Evolutionary conservation across 1,140 invertebrate species (phyloP).

Genomic region (Gryllus bimaculatus): DNA sequence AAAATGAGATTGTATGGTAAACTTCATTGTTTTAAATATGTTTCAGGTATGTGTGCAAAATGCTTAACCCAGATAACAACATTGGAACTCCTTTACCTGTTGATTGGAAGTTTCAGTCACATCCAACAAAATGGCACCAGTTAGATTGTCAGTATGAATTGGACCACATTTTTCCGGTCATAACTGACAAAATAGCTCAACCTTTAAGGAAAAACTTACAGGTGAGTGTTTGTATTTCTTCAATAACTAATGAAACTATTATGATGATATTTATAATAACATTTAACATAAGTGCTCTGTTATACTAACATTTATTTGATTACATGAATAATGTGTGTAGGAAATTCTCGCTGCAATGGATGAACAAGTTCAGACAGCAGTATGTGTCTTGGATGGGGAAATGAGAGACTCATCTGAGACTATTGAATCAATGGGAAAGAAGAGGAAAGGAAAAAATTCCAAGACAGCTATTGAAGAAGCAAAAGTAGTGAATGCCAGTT

Average conservation of each 20-base stretch:
- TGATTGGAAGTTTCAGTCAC: constrained; percentile 54
- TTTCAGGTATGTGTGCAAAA: constrained; percentile 34
- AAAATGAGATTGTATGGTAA: too few species aligned
- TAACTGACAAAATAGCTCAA: constrained; percentile 42
- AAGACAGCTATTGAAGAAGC: constrained; percentile 21
- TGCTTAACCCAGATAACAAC: constrained; percentile 24
- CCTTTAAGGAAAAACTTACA: constrained; percentile 55
- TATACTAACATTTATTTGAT: constrained; percentile 21
- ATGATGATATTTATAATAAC: too few species aligned
- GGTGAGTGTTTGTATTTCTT: constrained; percentile 32
- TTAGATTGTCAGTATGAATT: constrained; percentile 60
- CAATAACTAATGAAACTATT: too few species aligned
- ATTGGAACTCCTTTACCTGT: constrained; percentile 39
- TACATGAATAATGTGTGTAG: not conserved
- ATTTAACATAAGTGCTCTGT: constrained; percentile 17
- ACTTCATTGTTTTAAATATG: not conserved
- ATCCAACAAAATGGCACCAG: constrained; percentile 53
- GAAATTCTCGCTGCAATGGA: constrained; percentile 34
- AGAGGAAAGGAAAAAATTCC: constrained; percentile 38
- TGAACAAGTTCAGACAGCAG: constrained; percentile 44
- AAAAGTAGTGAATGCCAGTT: constrained; percentile 35
- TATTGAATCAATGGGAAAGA: constrained; percentile 44
- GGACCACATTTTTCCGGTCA: constrained; percentile 52
- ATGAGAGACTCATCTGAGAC: constrained; percentile 41
- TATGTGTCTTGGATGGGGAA: constrained; percentile 53